Evolutionary conservation across 2,888 invertebrate genomes (phyloP), one percentile per base, ranked within the genome.

Genomic region (Cataglyphis altisquamis): DNA sequence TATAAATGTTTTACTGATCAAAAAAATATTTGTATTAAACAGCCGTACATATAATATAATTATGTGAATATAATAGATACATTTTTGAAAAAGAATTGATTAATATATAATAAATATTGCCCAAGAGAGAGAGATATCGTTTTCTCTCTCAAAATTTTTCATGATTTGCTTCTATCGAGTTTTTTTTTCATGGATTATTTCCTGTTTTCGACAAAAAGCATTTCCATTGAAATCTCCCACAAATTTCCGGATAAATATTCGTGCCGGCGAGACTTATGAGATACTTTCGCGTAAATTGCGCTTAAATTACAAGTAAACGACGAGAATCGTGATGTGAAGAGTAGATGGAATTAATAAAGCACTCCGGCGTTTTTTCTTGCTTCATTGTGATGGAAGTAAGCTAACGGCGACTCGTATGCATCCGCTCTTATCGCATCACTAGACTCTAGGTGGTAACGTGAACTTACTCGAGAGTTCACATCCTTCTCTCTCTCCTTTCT

Each of bases 241-340:
- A 12, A 45, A 63, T 52, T 81, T 73, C 41, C 39, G 45, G 41
- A 64, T 72, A 63, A 74, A 74, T 63, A 74, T 74, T 81, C 74
- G 25, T 52, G 10, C 9, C n/a, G 25, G 25, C 63, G 41, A 63
- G 48, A 62, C 74, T 74, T 74, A 74, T 25, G 48, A 73, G 62
- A 29, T 29, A 81, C 18, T 74, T 74, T 81, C 45, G 29, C 52
- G 39, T 63, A 74, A 74, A 81, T 81, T 74, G 52, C 48, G 39
- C 52, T 63, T 74, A 52, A 81, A 63, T 81, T 74, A 74, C 81
- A 39, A 63, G 52, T 41, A 74, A 81, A 74, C 74, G 63, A 63
- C 62, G 72, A 45, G 25, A 25, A 41, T 77, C 39, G n/a, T 41
- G 45, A n/a, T 39, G 73, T 39, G 62, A 72, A 36, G 39, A 29